These are phyloP conservation scores for Carduelis carduelis DNA, from an alignment of 2,797 vertebrate species.

Conservation along the genomic window DNA sequence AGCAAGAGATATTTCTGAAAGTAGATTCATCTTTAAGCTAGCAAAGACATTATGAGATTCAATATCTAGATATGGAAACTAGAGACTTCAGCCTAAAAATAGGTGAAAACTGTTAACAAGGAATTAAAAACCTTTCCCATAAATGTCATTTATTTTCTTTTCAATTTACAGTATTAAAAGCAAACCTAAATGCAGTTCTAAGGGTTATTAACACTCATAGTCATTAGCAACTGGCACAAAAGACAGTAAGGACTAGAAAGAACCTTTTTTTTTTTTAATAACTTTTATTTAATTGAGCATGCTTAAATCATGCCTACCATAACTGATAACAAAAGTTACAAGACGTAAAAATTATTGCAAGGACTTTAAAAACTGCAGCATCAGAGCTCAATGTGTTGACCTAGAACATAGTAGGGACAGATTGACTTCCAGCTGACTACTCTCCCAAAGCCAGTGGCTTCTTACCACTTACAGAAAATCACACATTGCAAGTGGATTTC, in stretches of 20 bases:
- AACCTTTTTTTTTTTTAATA: neutral
- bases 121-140: neutral
- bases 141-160: neutral
- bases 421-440: neutral
- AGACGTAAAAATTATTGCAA: neutral
- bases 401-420: neutral
- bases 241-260: neutral
- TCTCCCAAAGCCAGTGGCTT: neutral
- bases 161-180: neutral
- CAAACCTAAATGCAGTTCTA: neutral
- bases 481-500: neutral
- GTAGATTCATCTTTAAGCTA: neutral
- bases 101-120: neutral
- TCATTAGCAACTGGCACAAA: neutral
- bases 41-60: neutral
- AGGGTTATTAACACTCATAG: neutral
- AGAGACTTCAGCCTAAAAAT: neutral
- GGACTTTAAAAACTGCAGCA: neutral
- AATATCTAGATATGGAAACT: neutral
- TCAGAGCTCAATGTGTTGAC: neutral
- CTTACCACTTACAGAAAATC: neutral
- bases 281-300: neutral
- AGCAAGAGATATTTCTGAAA: neutral
- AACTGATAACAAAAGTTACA: neutral
- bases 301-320: neutral